phyloP scores from a whole-genome alignment of 2,888 invertebrate genomes.

The Chymomyza procnemis region DNA sequence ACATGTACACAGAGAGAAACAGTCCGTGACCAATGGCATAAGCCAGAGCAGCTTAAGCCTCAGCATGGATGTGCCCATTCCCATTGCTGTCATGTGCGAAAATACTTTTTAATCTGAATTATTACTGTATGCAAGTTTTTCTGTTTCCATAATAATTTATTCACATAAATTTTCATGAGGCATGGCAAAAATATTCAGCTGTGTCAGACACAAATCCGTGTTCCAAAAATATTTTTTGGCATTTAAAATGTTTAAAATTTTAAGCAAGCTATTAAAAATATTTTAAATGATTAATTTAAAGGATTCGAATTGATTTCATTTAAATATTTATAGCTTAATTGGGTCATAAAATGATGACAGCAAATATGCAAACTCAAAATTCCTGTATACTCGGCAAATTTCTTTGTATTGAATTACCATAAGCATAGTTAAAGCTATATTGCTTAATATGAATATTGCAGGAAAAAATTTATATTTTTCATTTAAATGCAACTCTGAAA shows the following conservation, averaged over 20 bases:
- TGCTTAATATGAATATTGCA: too few species aligned
- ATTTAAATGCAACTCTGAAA: too few species aligned
- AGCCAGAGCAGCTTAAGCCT: slow-evolving; percentile 3
- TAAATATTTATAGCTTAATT: neutral
- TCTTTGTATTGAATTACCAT: too few species aligned
- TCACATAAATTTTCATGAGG: slow-evolving; percentile 63
- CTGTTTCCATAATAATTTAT: slow-evolving; percentile 62
- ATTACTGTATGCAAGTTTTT: slow-evolving; percentile 49
- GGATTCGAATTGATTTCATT: too few species aligned
- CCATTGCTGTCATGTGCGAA: slow-evolving; percentile 47
- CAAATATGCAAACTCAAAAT: too few species aligned
- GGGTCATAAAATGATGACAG: neutral
- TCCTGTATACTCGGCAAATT: too few species aligned
- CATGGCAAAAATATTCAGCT: slow-evolving; percentile 31
- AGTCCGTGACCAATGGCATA: slow-evolving; percentile 46
- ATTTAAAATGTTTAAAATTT: neutral
- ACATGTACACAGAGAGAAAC: slow-evolving; percentile 1
- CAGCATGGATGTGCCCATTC: neutral
- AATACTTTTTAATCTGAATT: slow-evolving; percentile 65
- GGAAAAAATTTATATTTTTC: too few species aligned
- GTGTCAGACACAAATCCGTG: neutral
- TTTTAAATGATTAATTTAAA: neutral
- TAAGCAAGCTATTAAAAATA: neutral
- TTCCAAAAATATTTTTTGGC: neutral
- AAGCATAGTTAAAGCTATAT: too few species aligned